These are phyloP conservation scores for Pomatostomus ruficeps DNA, from an alignment of 2,113 vertebrate species.

Conservation along the genomic window DNA sequence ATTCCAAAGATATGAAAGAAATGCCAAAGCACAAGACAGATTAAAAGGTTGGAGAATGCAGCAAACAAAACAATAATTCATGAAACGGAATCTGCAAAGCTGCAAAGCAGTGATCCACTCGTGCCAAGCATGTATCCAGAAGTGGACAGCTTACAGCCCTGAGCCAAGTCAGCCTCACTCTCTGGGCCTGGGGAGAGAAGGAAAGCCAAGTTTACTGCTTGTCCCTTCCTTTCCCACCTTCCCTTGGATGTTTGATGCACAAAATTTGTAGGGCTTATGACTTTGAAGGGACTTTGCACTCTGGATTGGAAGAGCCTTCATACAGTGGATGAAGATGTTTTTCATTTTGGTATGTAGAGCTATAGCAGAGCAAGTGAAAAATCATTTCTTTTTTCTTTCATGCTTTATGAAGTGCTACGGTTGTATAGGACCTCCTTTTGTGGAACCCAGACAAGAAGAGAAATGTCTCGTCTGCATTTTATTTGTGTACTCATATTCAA, in stretches of 20 bases:
- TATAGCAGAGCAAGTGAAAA: neutral
- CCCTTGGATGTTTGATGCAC: neutral
- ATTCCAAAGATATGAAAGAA: slow-evolving; percentile 27
- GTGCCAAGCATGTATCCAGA: neutral
- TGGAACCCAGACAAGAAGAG: neutral
- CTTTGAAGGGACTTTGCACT: neutral
- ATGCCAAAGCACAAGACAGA: neutral
- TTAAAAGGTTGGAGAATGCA: neutral
- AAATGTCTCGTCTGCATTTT: neutral
- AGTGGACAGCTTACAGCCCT: neutral
- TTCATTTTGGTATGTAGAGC: neutral
- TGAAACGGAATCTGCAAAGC: neutral
- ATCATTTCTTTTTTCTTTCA: neutral
- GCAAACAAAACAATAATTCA: neutral
- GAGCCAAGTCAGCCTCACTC: neutral
- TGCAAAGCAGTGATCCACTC: neutral
- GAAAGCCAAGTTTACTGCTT: neutral
- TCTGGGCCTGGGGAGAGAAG: neutral
- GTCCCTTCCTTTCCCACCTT: neutral
- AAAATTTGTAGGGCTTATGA: neutral
- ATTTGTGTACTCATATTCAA: neutral
- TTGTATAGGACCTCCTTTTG: neutral
- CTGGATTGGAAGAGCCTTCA: neutral
- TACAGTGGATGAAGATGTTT: neutral
- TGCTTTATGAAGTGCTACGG: neutral